Evolutionary conservation across 2,797 vertebrate genomes (phyloP).

Genomic region (Enteromius thamalakanensis): DNA sequence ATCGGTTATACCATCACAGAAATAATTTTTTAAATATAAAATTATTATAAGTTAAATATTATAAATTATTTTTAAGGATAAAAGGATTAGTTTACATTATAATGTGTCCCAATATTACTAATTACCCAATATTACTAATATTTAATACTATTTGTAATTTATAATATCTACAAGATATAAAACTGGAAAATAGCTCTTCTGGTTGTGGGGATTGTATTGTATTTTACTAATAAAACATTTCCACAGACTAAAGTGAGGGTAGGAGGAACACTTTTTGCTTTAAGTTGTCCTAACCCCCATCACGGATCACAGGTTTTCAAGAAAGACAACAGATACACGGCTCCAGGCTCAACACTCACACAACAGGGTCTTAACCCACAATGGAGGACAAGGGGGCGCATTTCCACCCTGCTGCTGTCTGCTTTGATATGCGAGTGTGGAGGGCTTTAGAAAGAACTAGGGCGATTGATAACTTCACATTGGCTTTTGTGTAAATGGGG

Average conservation of each 20-base stretch:
- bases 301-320: conserved; percentile 34
- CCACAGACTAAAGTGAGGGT: conserved; percentile 9
- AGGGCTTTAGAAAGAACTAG: conserved; percentile 27
- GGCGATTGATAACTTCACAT: conserved; percentile 45
- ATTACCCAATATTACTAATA: neutral
- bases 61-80: too few species aligned
- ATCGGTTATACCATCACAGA: neutral
- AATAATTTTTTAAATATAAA: too few species aligned
- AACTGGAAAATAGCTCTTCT: neutral
- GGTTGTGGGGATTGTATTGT: conserved; percentile 13
- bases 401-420: conserved; percentile 19
- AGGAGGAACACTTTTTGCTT: neutral
- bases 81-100: neutral
- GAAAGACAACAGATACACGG: conserved; percentile 36
- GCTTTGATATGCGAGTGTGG: conserved; percentile 36
- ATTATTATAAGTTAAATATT: too few species aligned
- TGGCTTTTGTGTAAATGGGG: conserved; percentile 47
- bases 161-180: too few species aligned
- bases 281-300: conserved; percentile 18
- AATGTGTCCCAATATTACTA: neutral
- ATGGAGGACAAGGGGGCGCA: neutral
- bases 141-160: too few species aligned
- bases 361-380: conserved; percentile 25
- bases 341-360: conserved; percentile 21
- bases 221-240: conserved; percentile 32